These are phyloP conservation scores for Loriculus beryllinus DNA, from an alignment of 2,797 vertebrate genomes.

Conservation along the genomic window DNA sequence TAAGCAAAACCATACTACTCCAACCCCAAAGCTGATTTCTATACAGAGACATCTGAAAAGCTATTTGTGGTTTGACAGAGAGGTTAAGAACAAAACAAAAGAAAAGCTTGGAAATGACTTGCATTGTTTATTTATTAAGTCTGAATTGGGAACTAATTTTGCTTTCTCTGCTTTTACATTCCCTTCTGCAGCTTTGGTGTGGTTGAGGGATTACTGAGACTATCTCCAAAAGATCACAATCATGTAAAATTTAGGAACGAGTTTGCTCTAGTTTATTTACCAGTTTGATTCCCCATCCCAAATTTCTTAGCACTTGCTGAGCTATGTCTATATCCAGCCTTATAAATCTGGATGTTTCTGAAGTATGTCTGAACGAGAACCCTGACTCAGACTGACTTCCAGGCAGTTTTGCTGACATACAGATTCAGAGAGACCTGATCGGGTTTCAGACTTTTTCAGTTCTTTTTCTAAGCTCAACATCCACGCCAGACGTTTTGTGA, in stretches of 20 bases:
- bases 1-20: background rate
- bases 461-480: conserved; percentile 33
- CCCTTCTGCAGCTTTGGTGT: background rate
- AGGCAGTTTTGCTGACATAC: conserved; percentile 50
- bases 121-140: conserved; percentile 35
- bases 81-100: conserved; percentile 23
- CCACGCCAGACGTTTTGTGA: conserved; percentile 3
- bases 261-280: conserved; percentile 23
- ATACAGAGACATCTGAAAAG: background rate
- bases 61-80: conserved; percentile 23
- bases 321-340: background rate
- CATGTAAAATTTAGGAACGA: background rate
- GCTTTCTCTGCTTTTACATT: background rate
- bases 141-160: conserved; percentile 25
- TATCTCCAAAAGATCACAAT: background rate
- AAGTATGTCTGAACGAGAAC: background rate
- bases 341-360: background rate
- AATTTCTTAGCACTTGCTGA: conserved; percentile 8
- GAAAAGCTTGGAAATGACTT: background rate
- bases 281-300: background rate
- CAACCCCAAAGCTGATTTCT: background rate
- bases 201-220: background rate
- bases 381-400: conserved; percentile 20
- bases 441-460: conserved; percentile 19
- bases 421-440: conserved; percentile 14